Evolutionary conservation across 1,140 invertebrate species (phyloP).

Genomic region (Stegodyphus dumicola): DNA sequence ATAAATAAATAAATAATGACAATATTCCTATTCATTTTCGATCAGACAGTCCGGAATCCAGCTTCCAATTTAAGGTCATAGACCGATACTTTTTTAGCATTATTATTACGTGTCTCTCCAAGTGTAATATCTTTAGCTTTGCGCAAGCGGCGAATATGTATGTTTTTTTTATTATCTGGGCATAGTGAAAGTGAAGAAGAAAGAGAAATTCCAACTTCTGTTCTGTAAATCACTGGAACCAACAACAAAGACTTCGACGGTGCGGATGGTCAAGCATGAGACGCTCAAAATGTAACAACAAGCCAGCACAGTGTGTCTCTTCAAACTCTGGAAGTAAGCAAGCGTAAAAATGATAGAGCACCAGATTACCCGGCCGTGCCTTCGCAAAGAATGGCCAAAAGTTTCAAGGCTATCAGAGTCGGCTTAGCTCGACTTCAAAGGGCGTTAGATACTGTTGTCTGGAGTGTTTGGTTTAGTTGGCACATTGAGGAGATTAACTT

Average conservation of each 20-base stretch:
- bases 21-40: neutral
- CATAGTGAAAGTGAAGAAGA: neutral
- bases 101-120: too few species aligned
- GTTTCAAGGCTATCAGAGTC: neutral
- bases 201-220: neutral
- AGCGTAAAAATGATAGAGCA: constrained; percentile 54
- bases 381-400: neutral
- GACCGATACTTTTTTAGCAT: neutral
- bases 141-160: neutral
- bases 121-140: neutral
- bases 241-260: neutral
- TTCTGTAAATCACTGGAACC: too few species aligned
- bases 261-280: constrained; percentile 16
- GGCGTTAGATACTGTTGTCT: neutral
- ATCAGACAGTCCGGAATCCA: neutral
- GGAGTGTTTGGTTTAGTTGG: neutral
- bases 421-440: neutral
- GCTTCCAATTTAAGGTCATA: neutral
- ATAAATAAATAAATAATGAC: neutral
- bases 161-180: neutral
- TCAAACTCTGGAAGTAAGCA: neutral
- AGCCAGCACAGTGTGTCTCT: too few species aligned
- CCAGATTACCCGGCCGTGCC: constrained; percentile 23
- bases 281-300: neutral
- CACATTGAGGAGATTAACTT: neutral